Percentiles rank a stretch among this genome's conserved stretches.
These are phyloP conservation scores for Panulirus ornatus DNA, from an alignment of 1,140 invertebrate genomes.

Conservation along the genomic window DNA sequence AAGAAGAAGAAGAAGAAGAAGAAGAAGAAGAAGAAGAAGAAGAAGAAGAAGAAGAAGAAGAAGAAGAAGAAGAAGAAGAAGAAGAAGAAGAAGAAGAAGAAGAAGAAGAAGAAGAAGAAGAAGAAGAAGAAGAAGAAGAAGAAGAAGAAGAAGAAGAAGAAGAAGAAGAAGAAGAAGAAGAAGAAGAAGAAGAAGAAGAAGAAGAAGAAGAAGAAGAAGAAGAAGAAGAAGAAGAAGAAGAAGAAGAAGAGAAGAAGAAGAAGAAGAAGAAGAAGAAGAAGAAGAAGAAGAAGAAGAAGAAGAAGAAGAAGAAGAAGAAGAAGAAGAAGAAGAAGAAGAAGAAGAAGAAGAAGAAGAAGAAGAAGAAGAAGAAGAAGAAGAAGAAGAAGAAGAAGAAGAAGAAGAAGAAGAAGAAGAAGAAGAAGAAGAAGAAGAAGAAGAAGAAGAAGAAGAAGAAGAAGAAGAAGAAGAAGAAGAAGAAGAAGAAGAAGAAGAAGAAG, in stretches of 20 bases:
- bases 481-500: too few species aligned
- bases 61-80: too few species aligned
- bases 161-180: too few species aligned
- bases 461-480: too few species aligned
- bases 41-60: background rate
- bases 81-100: too few species aligned
- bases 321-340: background rate
- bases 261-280: background rate
- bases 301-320: background rate
- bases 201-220: too few species aligned
- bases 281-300: background rate
- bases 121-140: too few species aligned
- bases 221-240: too few species aligned
- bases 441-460: background rate
- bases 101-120: too few species aligned
- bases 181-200: too few species aligned
- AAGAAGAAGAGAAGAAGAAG: background rate
- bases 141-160: too few species aligned
- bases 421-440: background rate
- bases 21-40: background rate
- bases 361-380: background rate
- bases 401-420: background rate
- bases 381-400: background rate
- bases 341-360: background rate
- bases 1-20: background rate